A percentile compares a stretch with the other conserved stretches of the same genome.
Evolutionary conservation across 2,113 vertebrate species (phyloP).

Genomic region (Chlamydotis undulata): DNA sequence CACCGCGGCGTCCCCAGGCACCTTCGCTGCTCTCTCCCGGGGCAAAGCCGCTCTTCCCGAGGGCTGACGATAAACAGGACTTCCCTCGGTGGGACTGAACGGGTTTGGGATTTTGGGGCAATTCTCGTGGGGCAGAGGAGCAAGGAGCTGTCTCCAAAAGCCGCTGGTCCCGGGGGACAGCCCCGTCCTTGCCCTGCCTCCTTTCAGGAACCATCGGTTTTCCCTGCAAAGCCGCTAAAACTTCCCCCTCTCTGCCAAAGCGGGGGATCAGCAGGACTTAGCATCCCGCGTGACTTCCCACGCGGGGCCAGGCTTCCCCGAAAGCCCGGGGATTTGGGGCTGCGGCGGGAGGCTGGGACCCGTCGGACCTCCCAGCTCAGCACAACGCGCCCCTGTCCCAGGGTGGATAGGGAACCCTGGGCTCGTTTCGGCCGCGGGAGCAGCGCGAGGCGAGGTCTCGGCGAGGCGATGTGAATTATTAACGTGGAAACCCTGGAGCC

Average conservation of each 20-base stretch:
- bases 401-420: not conserved
- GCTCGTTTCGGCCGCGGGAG: accelerated
- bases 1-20: accelerated
- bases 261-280: not conserved
- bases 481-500: slow-evolving; percentile 46
- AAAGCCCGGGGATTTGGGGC: not conserved
- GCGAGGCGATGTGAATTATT: slow-evolving; percentile 7
- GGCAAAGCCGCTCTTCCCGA: accelerated
- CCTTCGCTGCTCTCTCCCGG: not conserved
- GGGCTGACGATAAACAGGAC: not conserved
- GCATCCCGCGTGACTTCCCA: not conserved
- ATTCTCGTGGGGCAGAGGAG: accelerated
- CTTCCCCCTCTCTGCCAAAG: not conserved
- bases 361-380: not conserved
- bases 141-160: accelerated
- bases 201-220: not conserved
- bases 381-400: too few species aligned
- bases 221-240: not conserved
- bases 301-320: not conserved
- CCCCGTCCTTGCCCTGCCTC: accelerated
- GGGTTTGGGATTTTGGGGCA: not conserved
- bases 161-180: accelerated
- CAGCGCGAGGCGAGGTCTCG: not conserved
- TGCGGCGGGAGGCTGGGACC: not conserved
- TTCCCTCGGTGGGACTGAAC: not conserved